Evolutionary conservation across 2,888 invertebrate species (phyloP).

Genomic region (Andrena bicolor): DNA sequence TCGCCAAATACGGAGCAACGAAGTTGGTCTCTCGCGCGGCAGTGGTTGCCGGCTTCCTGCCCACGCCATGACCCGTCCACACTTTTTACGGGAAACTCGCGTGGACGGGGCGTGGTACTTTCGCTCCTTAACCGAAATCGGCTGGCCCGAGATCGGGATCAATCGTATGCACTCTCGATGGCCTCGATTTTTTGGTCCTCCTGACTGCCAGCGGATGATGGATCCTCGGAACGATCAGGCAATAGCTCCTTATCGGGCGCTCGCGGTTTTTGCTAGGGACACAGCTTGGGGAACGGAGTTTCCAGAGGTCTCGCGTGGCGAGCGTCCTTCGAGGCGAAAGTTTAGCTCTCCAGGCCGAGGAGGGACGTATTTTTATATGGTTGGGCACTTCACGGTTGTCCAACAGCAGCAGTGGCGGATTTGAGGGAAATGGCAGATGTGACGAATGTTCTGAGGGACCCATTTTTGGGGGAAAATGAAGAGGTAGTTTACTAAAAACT

Average conservation of each 20-base stretch:
- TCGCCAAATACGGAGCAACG: slow-evolving; percentile 82
- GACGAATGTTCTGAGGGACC: too few species aligned
- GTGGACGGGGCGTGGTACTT: slow-evolving; percentile 67
- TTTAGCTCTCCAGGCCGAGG: neutral
- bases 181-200: slow-evolving; percentile 22
- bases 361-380: neutral
- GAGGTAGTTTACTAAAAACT: too few species aligned
- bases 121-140: slow-evolving; percentile 68
- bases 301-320: neutral
- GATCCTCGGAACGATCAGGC: neutral
- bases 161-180: slow-evolving; percentile 23
- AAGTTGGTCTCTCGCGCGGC: slow-evolving; percentile 60
- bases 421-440: too few species aligned
- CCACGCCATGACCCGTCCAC: slow-evolving; percentile 77
- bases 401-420: too few species aligned
- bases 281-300: neutral
- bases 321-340: neutral
- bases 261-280: neutral
- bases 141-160: slow-evolving; percentile 28
- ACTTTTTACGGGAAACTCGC: slow-evolving; percentile 73
- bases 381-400: neutral
- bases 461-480: too few species aligned
- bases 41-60: slow-evolving; percentile 64
- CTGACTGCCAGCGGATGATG: neutral
- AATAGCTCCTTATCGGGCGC: neutral